Conservation (phyloP, 2,113 vertebrate species). For the Psilopogon haemacephalus region DNA sequence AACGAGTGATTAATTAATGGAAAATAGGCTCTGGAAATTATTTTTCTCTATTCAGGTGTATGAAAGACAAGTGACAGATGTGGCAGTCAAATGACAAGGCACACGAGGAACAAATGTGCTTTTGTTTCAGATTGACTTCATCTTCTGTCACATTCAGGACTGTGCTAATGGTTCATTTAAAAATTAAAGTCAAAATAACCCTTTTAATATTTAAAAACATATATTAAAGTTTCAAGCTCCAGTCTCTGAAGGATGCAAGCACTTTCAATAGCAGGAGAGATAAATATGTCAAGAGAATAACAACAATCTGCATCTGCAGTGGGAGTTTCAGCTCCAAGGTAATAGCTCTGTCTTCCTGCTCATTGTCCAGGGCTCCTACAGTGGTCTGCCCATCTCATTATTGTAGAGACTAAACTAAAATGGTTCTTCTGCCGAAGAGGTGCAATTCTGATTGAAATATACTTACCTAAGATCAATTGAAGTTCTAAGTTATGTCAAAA, state of each 20-base stretch:
- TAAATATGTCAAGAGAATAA: slow-evolving; percentile 21
- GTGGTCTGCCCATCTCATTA: background rate
- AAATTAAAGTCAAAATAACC: slow-evolving; percentile 61
- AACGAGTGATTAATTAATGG: slow-evolving; percentile 1
- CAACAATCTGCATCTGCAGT: background rate
- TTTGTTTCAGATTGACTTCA: slow-evolving; percentile 5
- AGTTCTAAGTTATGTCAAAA: background rate
- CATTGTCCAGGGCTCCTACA: background rate
- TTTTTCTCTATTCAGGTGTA: background rate
- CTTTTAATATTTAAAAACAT: slow-evolving; percentile 55
- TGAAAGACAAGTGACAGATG: slow-evolving; percentile 40
- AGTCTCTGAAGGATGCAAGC: slow-evolving; percentile 8
- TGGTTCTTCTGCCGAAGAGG: background rate
- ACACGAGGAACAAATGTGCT: background rate
- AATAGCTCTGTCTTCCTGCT: background rate
- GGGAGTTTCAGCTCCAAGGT: background rate
- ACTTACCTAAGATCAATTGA: background rate
- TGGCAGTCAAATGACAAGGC: background rate
- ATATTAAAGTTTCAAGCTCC: slow-evolving; percentile 54
- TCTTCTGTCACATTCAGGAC: slow-evolving; percentile 10
- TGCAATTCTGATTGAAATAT: background rate
- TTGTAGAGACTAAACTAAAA: background rate
- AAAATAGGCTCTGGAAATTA: background rate
- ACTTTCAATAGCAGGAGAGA: background rate
- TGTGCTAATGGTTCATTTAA: slow-evolving; percentile 56